Conservation (phyloP, 2,888 invertebrate species). For the Tanytarsus gracilentus region DNA sequence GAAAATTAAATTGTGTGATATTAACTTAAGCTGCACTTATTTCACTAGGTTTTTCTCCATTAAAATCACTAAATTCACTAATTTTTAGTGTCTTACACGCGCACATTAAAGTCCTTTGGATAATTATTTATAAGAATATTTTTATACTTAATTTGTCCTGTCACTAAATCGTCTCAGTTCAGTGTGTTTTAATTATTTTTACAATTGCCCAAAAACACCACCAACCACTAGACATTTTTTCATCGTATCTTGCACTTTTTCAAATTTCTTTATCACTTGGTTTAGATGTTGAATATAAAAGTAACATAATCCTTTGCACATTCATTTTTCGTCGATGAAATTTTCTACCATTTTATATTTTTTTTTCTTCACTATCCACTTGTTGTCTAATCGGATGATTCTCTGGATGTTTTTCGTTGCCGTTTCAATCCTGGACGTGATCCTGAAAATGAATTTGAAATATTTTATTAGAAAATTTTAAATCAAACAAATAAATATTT, state of each 20-base stretch:
- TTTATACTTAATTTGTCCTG: neutral
- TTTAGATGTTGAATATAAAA: constrained; percentile 5
- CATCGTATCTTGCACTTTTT: neutral
- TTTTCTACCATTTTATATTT: neutral
- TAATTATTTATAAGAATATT: neutral
- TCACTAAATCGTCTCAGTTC: neutral
- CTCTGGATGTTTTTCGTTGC: too few relatives aligned
- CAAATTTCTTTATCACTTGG: constrained; percentile 12
- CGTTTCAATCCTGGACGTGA: too few relatives aligned
- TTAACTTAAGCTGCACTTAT: constrained; percentile 2
- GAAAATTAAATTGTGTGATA: constrained; percentile 7
- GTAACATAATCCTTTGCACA: constrained; percentile 12
- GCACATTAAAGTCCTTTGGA: constrained; percentile 1
- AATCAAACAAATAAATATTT: too few relatives aligned
- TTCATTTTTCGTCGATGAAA: neutral
- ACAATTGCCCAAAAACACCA: too few relatives aligned
- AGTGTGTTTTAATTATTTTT: neutral
- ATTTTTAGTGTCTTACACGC: neutral
- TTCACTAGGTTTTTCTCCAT: constrained; percentile 4
- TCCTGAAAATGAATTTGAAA: too few relatives aligned
- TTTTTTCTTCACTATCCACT: too few relatives aligned
- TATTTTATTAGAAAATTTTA: too few relatives aligned
- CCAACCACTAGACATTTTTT: neutral
- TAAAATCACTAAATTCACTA: constrained; percentile 3
- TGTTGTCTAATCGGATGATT: too few relatives aligned